Percentiles rank a stretch among this genome's conserved stretches.
phyloP scores from a whole-genome alignment of 2,797 vertebrate genomes.

The Denticeps clupeoides region DNA sequence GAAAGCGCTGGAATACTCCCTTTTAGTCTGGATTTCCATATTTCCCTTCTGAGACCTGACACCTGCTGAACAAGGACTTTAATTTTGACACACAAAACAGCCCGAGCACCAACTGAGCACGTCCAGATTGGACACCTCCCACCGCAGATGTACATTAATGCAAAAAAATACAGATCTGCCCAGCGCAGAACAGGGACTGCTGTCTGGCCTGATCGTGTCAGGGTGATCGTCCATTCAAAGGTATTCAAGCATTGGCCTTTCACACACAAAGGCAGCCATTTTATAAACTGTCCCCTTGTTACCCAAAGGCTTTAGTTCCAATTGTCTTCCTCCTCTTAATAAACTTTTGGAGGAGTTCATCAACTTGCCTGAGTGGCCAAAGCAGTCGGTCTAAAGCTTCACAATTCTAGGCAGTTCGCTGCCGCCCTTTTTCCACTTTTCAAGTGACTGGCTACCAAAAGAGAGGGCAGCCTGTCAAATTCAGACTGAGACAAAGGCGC shows the following conservation, averaged over 20 bases:
- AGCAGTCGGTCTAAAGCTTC: conserved; percentile 67
- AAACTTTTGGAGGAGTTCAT: conserved; percentile 98
- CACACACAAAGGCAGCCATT: conserved; percentile 80
- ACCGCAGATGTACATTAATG: conserved; percentile 88
- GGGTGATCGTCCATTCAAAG: conserved; percentile 87
- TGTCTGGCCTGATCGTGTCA: conserved; percentile 94
- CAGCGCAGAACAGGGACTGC: conserved; percentile 55
- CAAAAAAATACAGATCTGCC: conserved; percentile 65
- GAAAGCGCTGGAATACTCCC: conserved; percentile 32
- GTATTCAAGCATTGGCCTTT: conserved; percentile 88
- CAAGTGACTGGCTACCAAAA: conserved; percentile 38
- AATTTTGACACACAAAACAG: conserved; percentile 44
- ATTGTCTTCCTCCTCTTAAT: conserved; percentile 88
- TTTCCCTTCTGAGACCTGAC: conserved; percentile 34
- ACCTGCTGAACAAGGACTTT: conserved; percentile 58
- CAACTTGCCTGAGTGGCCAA: conserved; percentile 80
- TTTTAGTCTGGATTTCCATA: conserved; percentile 36
- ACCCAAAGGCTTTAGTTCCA: conserved; percentile 66
- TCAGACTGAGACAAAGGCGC: conserved; percentile 33
- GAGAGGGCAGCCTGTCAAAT: conserved; percentile 43
- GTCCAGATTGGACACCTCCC: conserved; percentile 60
- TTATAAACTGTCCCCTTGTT: conserved; percentile 85
- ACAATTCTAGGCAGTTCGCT: conserved; percentile 63
- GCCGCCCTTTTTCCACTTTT: conserved; percentile 33
- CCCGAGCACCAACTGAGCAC: conserved; percentile 23